Evolutionary conservation across 2,113 vertebrate genomes (phyloP), one percentile per base, ranked within the genome.

Genomic region (Opisthocomus hoazin): DNA sequence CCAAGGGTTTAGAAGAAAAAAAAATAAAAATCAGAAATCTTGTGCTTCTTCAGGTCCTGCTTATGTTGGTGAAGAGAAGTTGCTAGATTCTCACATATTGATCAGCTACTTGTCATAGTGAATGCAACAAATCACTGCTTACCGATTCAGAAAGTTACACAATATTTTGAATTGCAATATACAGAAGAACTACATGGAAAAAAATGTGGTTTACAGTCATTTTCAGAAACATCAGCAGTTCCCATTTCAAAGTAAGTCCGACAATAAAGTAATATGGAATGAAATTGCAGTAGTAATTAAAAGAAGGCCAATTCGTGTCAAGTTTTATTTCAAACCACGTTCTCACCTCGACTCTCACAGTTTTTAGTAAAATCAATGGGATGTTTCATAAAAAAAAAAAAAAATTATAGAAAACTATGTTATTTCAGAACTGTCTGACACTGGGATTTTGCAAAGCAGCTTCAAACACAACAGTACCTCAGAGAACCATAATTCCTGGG

Each of bases 151-250:
- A 32, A 87, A 92, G 63, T 92, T 74, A 70, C 37, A 41, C 57
- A 91, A 45, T 64, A 58, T 36, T 76, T 91, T 94, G 58, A 88
- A 83, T 8, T 64, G 58, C 54, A 78, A 83, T 45, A 68, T 73
- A 29, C 30, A 34, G 45, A 77, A 48, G 13, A 23, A 51, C 22
- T 86, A 20, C 21, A 41, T 26, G 32, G 18, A n/a, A 84, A 78
- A 84, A 86, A 36, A 77, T 29, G 56, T 56, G 22, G 7, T 81
- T 95, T 80, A 29, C 15, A 60, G 24, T 50, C 3, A 93, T 92
- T 96, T 97, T 89, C 81, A 89, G 89, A 93, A 95, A 58, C 15
- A 78, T 8, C 30, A n/a, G 50, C 24, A 69, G 50, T 85, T 96
- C 39, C 41, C 48, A 70, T 82, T 92, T 90, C 70, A 84, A 96